Base-by-base conservation (phyloP, 2,113 vertebrate species). In the Hylia prasina region DNA sequence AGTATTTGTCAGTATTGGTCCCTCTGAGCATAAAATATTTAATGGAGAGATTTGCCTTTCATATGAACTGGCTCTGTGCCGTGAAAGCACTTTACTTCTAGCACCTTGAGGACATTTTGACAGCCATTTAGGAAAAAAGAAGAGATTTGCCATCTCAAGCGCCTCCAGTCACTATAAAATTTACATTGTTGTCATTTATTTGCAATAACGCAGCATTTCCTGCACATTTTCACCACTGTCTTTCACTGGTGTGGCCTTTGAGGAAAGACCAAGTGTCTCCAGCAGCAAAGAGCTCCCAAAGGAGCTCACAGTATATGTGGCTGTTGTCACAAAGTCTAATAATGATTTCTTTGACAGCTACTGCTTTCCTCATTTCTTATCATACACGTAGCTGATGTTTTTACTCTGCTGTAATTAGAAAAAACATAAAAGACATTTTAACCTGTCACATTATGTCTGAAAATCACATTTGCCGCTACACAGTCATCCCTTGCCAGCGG, bases 1-100 rank as follows among this genome's bases (percentile, higher is more conserved):
- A 64, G 10, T 60, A 64, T 87, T 87, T 89, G 57, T 44, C 57
- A 51, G 13, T 75, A 21, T 89, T 91, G 35, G 33, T 84, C 65
- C 54, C 48, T 68, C 57, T 63, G 25, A 75, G 31, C 56, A 51
- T 64, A 91, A 89, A 95, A 82, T 94, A 79, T 27, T 92, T 94
- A 80, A 87, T 37, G 48, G 51, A 79, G 40, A 89, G 15, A 68
- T 89, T 81, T 91, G 56, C 35, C 40, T 94, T 91, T 89, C 48
- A 76, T 57, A 77, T 87, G 48, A 87, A 89, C 66, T 95, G 96
- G 93, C 84, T 95, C 37, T 72, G 28, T 42, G 91, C 95, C 95
- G 61, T 89, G 83, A 89, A 93, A 91, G 48, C 89, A 89, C 89
- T 97, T 95, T 60, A 4, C 39, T 91, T 89, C 57, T 71, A 69